Conservation (phyloP, 2,113 vertebrate species). For the Tautogolabrus adspersus region DNA sequence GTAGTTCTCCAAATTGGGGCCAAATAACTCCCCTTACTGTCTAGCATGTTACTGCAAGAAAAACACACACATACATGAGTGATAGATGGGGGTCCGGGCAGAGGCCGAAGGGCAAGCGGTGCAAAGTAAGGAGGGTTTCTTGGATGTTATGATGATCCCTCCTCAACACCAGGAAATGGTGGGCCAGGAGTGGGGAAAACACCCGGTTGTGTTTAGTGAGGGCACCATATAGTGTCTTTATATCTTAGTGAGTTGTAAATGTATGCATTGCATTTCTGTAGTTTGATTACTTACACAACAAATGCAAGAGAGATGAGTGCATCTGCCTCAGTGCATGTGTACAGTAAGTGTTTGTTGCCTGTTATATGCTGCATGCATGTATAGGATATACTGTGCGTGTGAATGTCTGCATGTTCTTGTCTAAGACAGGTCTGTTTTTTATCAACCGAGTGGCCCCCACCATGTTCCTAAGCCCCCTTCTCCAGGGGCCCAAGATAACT, state of each 20-base stretch:
- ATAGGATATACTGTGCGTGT: slow-evolving; percentile 19
- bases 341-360: background rate
- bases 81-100: slow-evolving; percentile 72
- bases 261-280: background rate
- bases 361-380: slow-evolving; percentile 2
- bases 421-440: slow-evolving; percentile 63
- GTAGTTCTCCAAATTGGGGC: slow-evolving; percentile 52
- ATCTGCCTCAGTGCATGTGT: slow-evolving; percentile 1
- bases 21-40: slow-evolving; percentile 48
- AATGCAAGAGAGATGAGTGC: background rate
- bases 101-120: slow-evolving; percentile 69
- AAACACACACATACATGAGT: slow-evolving; percentile 62
- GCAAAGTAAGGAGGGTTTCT: slow-evolving; percentile 47
- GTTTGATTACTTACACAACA: background rate
- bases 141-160: slow-evolving; percentile 47
- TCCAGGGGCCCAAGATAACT: slow-evolving; percentile 73
- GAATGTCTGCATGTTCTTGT: slow-evolving; percentile 54
- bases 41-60: slow-evolving; percentile 49
- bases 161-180: slow-evolving; percentile 59
- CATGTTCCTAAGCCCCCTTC: slow-evolving; percentile 59
- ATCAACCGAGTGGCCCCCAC: slow-evolving; percentile 63
- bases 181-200: slow-evolving; percentile 56
- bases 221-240: slow-evolving; percentile 58
- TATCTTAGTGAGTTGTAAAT: slow-evolving; percentile 4
- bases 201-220: slow-evolving; percentile 49